phyloP scores from a whole-genome alignment of 2,797 vertebrate genomes.

The Oryzias sinensis region DNA sequence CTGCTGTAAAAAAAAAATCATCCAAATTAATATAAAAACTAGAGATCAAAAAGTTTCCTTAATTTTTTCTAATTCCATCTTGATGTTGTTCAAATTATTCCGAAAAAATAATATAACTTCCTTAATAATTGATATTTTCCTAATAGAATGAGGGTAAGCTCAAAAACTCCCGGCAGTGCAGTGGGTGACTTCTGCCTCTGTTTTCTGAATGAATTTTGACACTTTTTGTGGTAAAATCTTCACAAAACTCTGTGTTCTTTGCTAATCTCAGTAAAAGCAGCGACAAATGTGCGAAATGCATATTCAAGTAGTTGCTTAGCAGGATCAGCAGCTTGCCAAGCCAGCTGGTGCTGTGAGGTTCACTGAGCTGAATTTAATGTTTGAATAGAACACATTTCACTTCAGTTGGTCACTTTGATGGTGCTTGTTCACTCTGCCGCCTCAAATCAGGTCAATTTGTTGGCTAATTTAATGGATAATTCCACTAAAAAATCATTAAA shows the following conservation, averaged over 20 bases:
- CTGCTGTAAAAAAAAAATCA: no score
- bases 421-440: slow-evolving; percentile 4
- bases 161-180: background rate
- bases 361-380: slow-evolving; percentile 31
- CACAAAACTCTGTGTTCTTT: slow-evolving; percentile 44
- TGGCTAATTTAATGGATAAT: background rate
- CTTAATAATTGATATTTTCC: no score
- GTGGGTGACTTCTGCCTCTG: background rate
- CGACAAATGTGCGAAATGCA: slow-evolving; percentile 45
- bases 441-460: slow-evolving; percentile 8
- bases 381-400: slow-evolving; percentile 26
- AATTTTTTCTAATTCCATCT: no score
- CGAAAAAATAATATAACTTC: no score
- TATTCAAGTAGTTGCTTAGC: slow-evolving; percentile 49
- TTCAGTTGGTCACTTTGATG: slow-evolving; percentile 17
- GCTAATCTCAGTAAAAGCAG: slow-evolving; percentile 26
- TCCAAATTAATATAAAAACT: no score
- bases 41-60: no score
- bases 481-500: background rate
- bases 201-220: slow-evolving; percentile 23
- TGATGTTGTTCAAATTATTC: no score
- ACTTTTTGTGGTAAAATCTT: slow-evolving; percentile 13
- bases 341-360: slow-evolving; percentile 59
- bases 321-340: slow-evolving; percentile 48
- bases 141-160: no score